Evolutionary conservation across 2,113 vertebrate genomes (phyloP).

Genomic region (Girardinichthys multiradiatus): DNA sequence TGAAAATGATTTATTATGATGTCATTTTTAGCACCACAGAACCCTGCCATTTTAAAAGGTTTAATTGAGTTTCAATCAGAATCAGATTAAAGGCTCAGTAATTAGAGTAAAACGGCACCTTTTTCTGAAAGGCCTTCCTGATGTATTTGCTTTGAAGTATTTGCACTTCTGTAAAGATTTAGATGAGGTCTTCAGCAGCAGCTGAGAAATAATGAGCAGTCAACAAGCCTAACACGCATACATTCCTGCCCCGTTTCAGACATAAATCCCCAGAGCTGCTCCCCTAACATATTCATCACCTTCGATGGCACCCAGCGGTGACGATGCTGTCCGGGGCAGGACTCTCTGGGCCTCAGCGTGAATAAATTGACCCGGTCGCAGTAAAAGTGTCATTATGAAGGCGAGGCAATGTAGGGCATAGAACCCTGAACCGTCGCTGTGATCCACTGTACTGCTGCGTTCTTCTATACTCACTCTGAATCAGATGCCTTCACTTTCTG

Average conservation of each 20-base stretch:
- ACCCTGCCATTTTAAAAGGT: no score
- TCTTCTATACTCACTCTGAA: background rate
- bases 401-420: constrained; percentile 29
- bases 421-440: constrained; percentile 28
- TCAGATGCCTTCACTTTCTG: background rate
- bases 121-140: background rate
- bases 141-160: background rate
- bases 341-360: constrained; percentile 69
- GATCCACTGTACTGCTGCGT: constrained; percentile 28
- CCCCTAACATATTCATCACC: constrained; percentile 71
- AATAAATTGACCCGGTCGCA: constrained; percentile 71
- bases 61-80: no score
- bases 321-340: constrained; percentile 58
- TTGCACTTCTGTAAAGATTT: background rate
- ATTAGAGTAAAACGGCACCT: no score
- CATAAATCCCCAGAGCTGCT: constrained; percentile 63
- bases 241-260: constrained; percentile 35
- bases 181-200: background rate
- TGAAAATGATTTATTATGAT: no score
- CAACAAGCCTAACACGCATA: constrained; percentile 38
- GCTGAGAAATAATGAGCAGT: constrained; percentile 52
- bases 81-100: no score
- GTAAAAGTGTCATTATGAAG: constrained; percentile 57
- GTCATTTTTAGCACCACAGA: no score
- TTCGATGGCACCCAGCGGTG: constrained; percentile 45